Percentiles rank a stretch among this genome's conserved stretches.
phyloP scores from a whole-genome alignment of 2,888 invertebrate species.

The Hydropsyche betteni region DNA sequence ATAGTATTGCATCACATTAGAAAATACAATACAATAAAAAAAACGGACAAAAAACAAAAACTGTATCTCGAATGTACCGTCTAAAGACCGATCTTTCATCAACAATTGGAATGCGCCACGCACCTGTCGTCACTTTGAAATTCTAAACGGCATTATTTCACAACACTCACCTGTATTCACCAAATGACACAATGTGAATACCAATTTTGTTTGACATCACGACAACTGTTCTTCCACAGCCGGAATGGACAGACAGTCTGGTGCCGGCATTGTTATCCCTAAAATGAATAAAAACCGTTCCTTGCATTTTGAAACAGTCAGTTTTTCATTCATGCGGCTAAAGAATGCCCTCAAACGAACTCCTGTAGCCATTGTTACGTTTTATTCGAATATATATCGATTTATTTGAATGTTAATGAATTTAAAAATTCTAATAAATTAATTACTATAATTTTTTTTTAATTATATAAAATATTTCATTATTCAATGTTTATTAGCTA shows the following conservation, averaged over 20 bases:
- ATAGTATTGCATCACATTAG: neutral
- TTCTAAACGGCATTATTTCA: slow-evolving; percentile 34
- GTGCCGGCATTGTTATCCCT: slow-evolving; percentile 19
- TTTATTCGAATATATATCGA: no score
- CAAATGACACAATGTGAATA: slow-evolving; percentile 34
- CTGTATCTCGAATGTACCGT: slow-evolving; percentile 12
- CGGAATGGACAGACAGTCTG: slow-evolving; percentile 19
- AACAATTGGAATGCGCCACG: slow-evolving; percentile 28
- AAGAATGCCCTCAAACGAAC: neutral
- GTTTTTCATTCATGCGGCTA: neutral
- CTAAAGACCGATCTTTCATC: slow-evolving; percentile 23
- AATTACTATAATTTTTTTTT: no score
- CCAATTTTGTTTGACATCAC: slow-evolving; percentile 22
- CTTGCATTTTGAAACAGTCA: slow-evolving; percentile 8
- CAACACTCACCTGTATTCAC: slow-evolving; percentile 36
- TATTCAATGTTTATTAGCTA: no score
- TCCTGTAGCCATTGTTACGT: no score
- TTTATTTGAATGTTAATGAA: no score
- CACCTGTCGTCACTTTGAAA: slow-evolving; percentile 36
- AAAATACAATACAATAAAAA: neutral
- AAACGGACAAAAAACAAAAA: neutral
- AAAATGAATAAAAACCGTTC: slow-evolving; percentile 4
- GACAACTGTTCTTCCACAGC: slow-evolving; percentile 20
- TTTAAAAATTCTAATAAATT: no score
- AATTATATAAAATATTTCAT: no score